Conservation (phyloP, 2,113 vertebrate species). For the Ptilorrhoa leucosticta region DNA sequence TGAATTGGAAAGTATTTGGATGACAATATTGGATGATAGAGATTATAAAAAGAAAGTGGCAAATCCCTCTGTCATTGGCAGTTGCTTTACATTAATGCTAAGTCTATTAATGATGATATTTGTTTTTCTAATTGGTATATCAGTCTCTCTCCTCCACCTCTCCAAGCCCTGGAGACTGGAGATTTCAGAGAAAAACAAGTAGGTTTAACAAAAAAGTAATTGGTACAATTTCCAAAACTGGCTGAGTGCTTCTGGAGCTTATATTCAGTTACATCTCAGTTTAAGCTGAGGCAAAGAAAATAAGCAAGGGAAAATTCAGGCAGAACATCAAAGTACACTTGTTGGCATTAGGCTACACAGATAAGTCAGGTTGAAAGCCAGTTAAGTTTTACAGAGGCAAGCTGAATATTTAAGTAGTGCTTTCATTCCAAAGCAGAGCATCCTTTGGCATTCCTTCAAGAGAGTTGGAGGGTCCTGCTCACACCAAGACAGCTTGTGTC, state of each 20-base stretch:
- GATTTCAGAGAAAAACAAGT: background rate
- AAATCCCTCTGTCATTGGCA: background rate
- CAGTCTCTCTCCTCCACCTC: background rate
- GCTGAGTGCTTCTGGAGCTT: background rate
- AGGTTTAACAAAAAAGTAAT: constrained; percentile 19
- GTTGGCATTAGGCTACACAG: background rate
- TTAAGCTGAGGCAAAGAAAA: background rate
- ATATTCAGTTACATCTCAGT: background rate
- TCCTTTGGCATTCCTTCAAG: background rate
- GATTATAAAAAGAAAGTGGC: background rate
- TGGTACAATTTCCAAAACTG: background rate
- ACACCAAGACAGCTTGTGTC: background rate
- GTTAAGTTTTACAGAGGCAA: background rate
- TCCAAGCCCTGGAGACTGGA: background rate
- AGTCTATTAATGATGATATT: background rate
- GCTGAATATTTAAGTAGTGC: background rate
- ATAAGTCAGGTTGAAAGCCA: background rate
- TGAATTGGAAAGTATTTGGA: background rate
- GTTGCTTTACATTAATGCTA: background rate
- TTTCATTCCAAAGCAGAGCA: background rate
- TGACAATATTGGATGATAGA: background rate
- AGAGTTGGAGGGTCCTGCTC: background rate
- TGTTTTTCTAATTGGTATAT: constrained; percentile 16
- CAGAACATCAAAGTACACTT: background rate
- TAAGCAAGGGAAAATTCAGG: background rate